A percentile compares a stretch with the other conserved stretches of the same genome.
phyloP scores from a whole-genome alignment of 53 echinoderm and acorn worm genomes.

The Actinopyga echinites region DNA sequence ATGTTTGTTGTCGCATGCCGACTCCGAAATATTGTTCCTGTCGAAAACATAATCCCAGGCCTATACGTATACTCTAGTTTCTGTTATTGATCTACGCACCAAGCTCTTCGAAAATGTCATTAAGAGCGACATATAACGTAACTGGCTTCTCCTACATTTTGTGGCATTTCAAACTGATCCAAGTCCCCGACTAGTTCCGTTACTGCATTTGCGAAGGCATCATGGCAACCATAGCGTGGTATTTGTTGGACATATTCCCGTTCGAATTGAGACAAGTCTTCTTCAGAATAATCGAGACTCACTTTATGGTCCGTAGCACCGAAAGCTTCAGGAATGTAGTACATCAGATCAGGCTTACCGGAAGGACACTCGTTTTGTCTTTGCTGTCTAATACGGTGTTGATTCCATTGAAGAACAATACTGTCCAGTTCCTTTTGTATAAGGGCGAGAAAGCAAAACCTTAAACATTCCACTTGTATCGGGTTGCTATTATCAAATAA shows the following conservation, averaged over 20 bases:
- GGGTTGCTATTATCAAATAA: constrained; percentile 34
- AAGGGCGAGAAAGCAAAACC: constrained; percentile 41
- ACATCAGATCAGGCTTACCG: constrained; percentile 51
- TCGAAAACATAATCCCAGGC: no score
- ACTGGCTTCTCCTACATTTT: no score
- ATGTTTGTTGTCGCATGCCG: no score
- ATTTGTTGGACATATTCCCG: constrained; percentile 6
- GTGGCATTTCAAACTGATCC: neutral
- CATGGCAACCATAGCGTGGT: constrained; percentile 28
- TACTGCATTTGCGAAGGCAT: constrained; percentile 24
- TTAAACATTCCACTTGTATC: constrained; percentile 33
- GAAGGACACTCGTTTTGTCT: neutral
- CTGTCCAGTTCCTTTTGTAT: constrained; percentile 42
- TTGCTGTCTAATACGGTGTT: constrained; percentile 29
- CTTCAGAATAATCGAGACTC: constrained; percentile 4
- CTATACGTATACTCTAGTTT: no score
- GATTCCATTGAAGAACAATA: constrained; percentile 35
- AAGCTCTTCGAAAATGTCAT: no score
- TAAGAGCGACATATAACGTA: no score
- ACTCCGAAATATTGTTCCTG: no score
- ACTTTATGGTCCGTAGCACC: constrained; percentile 12
- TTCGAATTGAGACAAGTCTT: constrained; percentile 40
- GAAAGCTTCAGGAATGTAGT: constrained; percentile 41
- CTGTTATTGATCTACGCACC: no score
- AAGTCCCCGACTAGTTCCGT: constrained; percentile 27